Percentiles rank a stretch among this genome's conserved stretches.
Conservation (phyloP, 1,140 invertebrate genomes). For the Homalodisca vitripennis region DNA sequence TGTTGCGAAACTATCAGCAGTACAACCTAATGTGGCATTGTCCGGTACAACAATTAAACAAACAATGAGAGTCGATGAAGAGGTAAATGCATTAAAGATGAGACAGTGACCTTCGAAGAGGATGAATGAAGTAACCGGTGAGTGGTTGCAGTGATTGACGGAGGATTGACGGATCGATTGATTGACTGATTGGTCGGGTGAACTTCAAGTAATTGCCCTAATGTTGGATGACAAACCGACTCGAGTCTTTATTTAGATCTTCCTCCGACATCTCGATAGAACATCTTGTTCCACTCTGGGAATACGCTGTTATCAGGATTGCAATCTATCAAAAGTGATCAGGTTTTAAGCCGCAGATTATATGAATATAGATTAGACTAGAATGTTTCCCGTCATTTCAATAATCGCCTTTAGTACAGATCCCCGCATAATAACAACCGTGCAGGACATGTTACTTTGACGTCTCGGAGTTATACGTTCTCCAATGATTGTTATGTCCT, state of each 20-base stretch:
- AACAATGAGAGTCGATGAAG: neutral
- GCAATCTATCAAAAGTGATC: too few species aligned
- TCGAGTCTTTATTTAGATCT: neutral
- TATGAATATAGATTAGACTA: too few species aligned
- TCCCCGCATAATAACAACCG: too few species aligned
- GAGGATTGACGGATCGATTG: neutral
- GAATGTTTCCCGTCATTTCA: too few species aligned
- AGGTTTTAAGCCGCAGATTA: too few species aligned
- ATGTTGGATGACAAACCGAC: slow-evolving; percentile 2
- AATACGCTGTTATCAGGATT: too few species aligned
- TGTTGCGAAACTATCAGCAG: slow-evolving; percentile 17
- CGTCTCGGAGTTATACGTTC: too few species aligned
- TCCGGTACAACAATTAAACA: slow-evolving; percentile 6
- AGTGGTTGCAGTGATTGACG: neutral
- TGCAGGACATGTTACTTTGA: too few species aligned
- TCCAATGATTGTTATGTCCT: too few species aligned
- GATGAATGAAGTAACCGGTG: neutral
- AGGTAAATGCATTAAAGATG: slow-evolving; percentile 20
- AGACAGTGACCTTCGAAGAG: neutral
- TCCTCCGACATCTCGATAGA: too few species aligned
- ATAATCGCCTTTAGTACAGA: too few species aligned
- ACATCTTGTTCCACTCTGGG: too few species aligned
- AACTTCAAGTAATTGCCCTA: slow-evolving; percentile 1
- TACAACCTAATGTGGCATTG: slow-evolving; percentile 8
- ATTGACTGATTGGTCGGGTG: neutral